A percentile compares a stretch with the other conserved stretches of the same genome.
phyloP scores from a whole-genome alignment of 1,140 invertebrate species.

The Lasioglossum baleicum region DNA sequence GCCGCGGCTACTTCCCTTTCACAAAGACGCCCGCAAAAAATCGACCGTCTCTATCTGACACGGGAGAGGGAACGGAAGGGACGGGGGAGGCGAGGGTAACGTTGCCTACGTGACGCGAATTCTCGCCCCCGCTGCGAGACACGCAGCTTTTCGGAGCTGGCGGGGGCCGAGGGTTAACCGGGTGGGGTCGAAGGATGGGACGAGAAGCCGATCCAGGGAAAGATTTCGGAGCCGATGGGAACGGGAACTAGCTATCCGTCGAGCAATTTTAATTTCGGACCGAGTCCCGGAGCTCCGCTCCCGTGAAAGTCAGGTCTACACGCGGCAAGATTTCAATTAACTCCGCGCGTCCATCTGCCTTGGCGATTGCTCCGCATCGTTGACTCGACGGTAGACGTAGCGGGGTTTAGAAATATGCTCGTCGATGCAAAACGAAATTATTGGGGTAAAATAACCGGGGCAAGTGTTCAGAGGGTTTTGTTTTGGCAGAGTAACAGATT shows the following conservation, averaged over 20 bases:
- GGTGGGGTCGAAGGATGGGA: not conserved
- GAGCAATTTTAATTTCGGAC: not conserved
- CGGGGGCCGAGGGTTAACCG: not conserved
- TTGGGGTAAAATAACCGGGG: too few relatives aligned
- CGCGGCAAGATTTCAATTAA: slow-evolving; percentile 36
- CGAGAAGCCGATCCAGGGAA: not conserved
- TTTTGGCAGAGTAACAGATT: too few relatives aligned
- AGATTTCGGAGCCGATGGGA: not conserved
- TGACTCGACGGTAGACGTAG: too few relatives aligned
- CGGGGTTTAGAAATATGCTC: too few relatives aligned
- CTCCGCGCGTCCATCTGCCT: slow-evolving; percentile 1
- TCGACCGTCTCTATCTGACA: not conserved
- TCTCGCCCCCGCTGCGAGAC: not conserved
- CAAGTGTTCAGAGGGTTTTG: too few relatives aligned
- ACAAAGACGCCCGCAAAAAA: not conserved
- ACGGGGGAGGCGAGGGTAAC: too few relatives aligned
- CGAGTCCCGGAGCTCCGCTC: not conserved
- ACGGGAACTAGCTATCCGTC: not conserved
- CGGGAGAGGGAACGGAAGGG: not conserved
- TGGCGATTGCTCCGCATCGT: too few relatives aligned
- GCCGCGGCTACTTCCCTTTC: not conserved
- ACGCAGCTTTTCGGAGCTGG: not conserved
- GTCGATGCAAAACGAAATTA: too few relatives aligned
- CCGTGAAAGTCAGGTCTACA: not conserved
- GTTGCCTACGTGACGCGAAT: slow-evolving; percentile 3